These are phyloP conservation scores for Prosapia bicincta DNA, from an alignment of 2,888 invertebrate species.

Conservation along the genomic window DNA sequence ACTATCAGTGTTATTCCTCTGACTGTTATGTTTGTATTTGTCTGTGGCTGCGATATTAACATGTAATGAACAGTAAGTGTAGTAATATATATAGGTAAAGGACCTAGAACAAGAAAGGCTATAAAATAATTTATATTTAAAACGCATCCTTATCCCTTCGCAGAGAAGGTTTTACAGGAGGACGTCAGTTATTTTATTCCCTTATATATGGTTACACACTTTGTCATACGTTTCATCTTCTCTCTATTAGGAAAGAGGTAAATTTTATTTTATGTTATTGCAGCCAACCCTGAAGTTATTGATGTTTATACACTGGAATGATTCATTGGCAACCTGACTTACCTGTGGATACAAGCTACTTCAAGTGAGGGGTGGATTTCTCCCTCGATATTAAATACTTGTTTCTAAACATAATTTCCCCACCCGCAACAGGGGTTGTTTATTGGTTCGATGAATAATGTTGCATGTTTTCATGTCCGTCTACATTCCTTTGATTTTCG, in stretches of 20 bases:
- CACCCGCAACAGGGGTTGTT: no score
- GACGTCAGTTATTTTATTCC: neutral
- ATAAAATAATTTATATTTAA: neutral
- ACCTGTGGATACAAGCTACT: neutral
- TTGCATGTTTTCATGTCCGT: no score
- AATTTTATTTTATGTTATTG: neutral
- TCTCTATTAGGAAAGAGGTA: neutral
- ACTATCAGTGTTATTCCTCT: no score
- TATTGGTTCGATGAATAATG: no score
- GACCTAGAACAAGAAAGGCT: neutral
- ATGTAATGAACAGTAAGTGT: no score
- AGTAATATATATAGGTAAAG: no score
- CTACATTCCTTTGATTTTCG: no score
- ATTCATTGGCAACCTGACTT: neutral
- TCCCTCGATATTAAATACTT: no score
- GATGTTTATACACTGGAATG: neutral
- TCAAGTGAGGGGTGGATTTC: no score
- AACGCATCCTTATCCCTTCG: neutral
- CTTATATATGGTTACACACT: neutral
- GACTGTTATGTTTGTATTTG: no score
- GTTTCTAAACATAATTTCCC: no score
- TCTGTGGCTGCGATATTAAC: no score
- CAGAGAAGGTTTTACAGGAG: neutral
- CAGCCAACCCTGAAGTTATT: neutral
- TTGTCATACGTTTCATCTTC: neutral